phyloP scores from a whole-genome alignment of 2,113 vertebrate species.

The Lepisosteus oculatus region DNA sequence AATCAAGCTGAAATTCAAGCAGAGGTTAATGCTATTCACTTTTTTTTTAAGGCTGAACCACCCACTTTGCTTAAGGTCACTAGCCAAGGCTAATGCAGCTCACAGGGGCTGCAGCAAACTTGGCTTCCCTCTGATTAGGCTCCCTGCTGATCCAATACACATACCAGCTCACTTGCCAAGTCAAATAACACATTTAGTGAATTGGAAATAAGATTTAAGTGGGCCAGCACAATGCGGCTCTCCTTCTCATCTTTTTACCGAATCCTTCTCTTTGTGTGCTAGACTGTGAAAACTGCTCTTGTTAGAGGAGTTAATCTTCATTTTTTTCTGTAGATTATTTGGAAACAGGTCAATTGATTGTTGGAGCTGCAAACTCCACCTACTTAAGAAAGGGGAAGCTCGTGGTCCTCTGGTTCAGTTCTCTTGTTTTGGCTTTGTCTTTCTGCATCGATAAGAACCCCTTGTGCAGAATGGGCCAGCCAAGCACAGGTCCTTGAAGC shows the following conservation, averaged over 20 bases:
- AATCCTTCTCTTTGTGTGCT: constrained; percentile 78
- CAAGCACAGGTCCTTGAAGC: constrained; percentile 51
- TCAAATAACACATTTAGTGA: constrained; percentile 97
- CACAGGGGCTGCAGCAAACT: constrained; percentile 81
- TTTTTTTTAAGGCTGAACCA: constrained; percentile 78
- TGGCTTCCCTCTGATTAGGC: constrained; percentile 85
- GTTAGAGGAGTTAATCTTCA: constrained; percentile 85
- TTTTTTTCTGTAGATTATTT: constrained; percentile 83
- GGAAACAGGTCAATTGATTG: constrained; percentile 90
- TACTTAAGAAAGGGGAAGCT: constrained; percentile 64
- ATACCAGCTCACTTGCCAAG: constrained; percentile 89
- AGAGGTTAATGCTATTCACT: constrained; percentile 86
- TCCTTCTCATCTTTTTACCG: constrained; percentile 81
- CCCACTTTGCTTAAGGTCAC: constrained; percentile 92
- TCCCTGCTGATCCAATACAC: constrained; percentile 85
- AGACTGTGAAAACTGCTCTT: constrained; percentile 85
- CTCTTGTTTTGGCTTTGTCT: constrained; percentile 25
- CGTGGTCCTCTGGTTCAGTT: constrained; percentile 60
- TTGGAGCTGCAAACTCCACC: constrained; percentile 76
- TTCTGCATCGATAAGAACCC: constrained; percentile 41
- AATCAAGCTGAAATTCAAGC: constrained; percentile 82
- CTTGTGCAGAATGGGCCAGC: constrained; percentile 46
- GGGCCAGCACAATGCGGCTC: constrained; percentile 81
- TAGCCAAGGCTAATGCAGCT: constrained; percentile 81
- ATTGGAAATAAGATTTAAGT: constrained; percentile 95